Evolutionary conservation across 1,140 invertebrate genomes (phyloP), one percentile per base, ranked within the genome.

Genomic region (Coelopa frigida): DNA sequence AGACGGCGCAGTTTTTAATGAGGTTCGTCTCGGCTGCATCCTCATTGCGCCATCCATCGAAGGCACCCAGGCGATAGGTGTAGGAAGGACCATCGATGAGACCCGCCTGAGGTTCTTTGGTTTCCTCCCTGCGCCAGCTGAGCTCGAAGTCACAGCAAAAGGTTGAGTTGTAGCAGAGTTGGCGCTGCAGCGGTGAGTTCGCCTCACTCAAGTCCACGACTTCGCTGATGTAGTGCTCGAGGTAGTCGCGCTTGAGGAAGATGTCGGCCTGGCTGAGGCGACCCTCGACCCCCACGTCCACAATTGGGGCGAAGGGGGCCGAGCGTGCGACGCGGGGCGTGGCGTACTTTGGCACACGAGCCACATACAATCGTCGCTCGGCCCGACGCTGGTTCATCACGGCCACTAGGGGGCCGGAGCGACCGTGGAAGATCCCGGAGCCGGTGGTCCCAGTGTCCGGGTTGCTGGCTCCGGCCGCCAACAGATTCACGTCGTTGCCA

Each of bases 401-500:
- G 11, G 60, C 54, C 6, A 29, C 20, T 10, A 61, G 20, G 1
- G 53, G 41, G 3, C 63, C 61, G 0, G 35, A 18, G 1, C 48
- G 49, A 2, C 74, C 74, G 29, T 61, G 45, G 49, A 59, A 74
- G 46, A 76, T 72, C 18, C 73, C 73, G 2, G 60, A 57, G 1
- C 73, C 72, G 12, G 63, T 70, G 26, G 51, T 59, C 5, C 70
- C 72, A 10, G 47, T 44, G 8, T 31, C 49, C 0, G 63, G 62
- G 24, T 53, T 56, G 54, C 70, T 72, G 23, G 60, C 68, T 3
- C 75, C 74, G 14, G 73, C 59, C 0, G 72, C 70, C 22, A 80
- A 47, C 0, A 80, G 48, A 48, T 79, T 80, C 0, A 73, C 71
- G 46, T 73, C 57, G 17, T 73, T 72, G 1, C 50, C 53, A 43